Evolutionary conservation across 1,140 invertebrate species (phyloP).

Genomic region (Trachymyrmex cornetzi): DNA sequence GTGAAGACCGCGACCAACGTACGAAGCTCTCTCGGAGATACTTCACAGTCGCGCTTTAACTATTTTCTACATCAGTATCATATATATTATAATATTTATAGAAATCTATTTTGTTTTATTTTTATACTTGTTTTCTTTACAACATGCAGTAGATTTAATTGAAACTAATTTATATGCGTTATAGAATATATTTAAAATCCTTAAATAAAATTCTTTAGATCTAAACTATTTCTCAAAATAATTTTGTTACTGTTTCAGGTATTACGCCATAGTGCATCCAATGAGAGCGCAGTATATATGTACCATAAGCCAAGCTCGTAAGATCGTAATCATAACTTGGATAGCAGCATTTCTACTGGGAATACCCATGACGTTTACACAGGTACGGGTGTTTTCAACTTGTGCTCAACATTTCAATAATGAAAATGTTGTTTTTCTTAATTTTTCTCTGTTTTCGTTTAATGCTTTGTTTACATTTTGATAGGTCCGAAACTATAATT

Average conservation of each 20-base stretch:
- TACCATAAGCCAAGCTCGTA: constrained; percentile 90
- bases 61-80: no score
- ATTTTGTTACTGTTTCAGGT: constrained; percentile 86
- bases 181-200: background rate
- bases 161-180: background rate
- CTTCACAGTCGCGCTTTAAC: background rate
- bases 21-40: background rate
- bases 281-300: constrained; percentile 92
- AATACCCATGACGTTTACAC: constrained; percentile 88
- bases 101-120: background rate
- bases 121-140: background rate
- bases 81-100: background rate
- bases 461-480: background rate
- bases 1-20: background rate
- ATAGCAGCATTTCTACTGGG: constrained; percentile 88
- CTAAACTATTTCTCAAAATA: constrained; percentile 1
- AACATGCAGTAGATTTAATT: background rate
- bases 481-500: background rate
- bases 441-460: background rate
- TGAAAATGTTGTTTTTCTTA: background rate
- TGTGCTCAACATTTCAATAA: background rate
- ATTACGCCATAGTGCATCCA: constrained; percentile 93
- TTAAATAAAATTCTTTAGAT: background rate
- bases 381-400: constrained; percentile 83
- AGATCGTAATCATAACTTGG: constrained; percentile 90